Percentiles rank a stretch among this genome's conserved stretches.
These are phyloP conservation scores for Corythaeola cristata DNA, from an alignment of 2,113 vertebrate genomes.

Conservation along the genomic window DNA sequence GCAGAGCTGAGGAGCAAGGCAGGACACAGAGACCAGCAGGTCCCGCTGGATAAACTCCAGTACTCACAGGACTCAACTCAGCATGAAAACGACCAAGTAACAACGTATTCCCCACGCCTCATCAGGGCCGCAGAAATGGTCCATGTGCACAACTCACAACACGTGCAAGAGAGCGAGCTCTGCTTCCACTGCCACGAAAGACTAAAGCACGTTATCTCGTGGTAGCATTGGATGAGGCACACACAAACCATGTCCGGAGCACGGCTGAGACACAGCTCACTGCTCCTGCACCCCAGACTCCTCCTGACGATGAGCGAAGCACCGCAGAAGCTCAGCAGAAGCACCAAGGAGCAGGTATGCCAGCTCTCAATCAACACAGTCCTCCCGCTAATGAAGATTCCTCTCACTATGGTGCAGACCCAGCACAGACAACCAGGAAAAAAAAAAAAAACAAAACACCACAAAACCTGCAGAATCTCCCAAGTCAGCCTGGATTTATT, in stretches of 20 bases:
- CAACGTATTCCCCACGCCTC: not conserved
- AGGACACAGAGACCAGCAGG: not conserved
- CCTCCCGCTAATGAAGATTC: not conserved
- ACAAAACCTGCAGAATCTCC: not conserved
- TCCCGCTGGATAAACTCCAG: not conserved
- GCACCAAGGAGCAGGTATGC: not conserved
- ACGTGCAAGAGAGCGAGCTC: not conserved
- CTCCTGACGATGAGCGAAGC: not conserved
- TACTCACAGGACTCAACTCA: not conserved
- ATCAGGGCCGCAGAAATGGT: not conserved
- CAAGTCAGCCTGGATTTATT: conserved; percentile 8
- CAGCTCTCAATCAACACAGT: not conserved
- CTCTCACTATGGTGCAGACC: not conserved
- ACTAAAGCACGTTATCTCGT: not conserved
- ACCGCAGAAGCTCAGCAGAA: not conserved
- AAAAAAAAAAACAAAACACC: not conserved
- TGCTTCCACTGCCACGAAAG: not conserved
- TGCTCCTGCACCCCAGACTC: not conserved
- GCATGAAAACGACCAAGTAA: not conserved
- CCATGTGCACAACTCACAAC: not conserved
- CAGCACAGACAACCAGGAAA: not conserved
- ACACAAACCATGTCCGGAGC: not conserved
- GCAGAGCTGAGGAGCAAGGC: not conserved
- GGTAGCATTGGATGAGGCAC: not conserved
- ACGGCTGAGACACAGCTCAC: accelerated